A percentile compares a stretch with the other conserved stretches of the same genome.
These are phyloP conservation scores for Spodoptera exigua DNA, from an alignment of 2,888 invertebrate species.

Conservation along the genomic window DNA sequence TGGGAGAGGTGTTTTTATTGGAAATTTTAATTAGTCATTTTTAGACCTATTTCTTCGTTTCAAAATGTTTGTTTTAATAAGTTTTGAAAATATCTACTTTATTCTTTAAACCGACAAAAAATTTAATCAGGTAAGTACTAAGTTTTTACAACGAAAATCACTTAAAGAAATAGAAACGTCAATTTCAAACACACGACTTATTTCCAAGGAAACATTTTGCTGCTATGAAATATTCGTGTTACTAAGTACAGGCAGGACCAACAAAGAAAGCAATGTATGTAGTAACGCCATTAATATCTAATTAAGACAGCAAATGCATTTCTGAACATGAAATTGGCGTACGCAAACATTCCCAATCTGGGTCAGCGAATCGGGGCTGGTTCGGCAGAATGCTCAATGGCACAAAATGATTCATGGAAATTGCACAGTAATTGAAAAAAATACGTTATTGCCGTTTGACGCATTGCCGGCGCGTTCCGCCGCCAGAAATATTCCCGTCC, in stretches of 20 bases:
- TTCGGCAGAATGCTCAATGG: conserved; percentile 74
- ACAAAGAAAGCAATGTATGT: background rate
- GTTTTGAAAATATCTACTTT: too few species aligned
- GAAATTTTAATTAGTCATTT: too few species aligned
- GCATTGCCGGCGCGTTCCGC: conserved; percentile 76
- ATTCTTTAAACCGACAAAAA: too few species aligned
- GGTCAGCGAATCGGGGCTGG: conserved; percentile 73
- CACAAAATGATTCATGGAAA: conserved; percentile 85
- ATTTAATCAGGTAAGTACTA: too few species aligned
- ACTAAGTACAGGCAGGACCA: background rate
- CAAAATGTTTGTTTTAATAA: background rate
- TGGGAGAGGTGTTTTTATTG: too few species aligned
- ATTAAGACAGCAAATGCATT: conserved; percentile 60
- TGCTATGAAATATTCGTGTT: background rate
- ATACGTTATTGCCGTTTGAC: conserved; percentile 86
- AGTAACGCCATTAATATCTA: conserved; percentile 30
- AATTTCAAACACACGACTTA: too few species aligned
- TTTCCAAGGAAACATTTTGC: background rate
- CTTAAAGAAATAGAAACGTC: too few species aligned
- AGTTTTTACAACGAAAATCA: too few species aligned
- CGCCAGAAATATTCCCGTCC: conserved; percentile 66
- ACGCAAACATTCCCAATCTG: conserved; percentile 82
- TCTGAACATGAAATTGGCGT: conserved; percentile 67
- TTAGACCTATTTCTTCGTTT: too few species aligned
- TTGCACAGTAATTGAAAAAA: conserved; percentile 87